These are phyloP conservation scores for Papilio machaon DNA, from an alignment of 1,140 invertebrate species.

Conservation along the genomic window DNA sequence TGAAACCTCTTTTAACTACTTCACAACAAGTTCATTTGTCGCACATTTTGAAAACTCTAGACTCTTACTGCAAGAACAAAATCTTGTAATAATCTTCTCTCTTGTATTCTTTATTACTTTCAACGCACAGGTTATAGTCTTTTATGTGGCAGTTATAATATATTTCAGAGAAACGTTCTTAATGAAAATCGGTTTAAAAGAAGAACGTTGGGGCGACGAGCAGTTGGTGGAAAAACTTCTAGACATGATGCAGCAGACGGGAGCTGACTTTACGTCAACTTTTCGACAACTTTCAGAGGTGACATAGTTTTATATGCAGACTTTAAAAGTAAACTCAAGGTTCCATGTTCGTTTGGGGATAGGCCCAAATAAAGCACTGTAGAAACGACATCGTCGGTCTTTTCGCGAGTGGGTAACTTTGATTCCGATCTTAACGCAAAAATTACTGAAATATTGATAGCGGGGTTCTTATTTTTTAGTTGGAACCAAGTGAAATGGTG, in stretches of 20 bases:
- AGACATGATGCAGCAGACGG: constrained; percentile 84
- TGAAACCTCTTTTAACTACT: constrained; percentile 79
- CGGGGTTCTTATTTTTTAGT: constrained; percentile 43
- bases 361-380: too few relatives aligned
- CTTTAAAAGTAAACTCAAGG: background rate
- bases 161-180: constrained; percentile 70
- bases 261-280: constrained; percentile 85
- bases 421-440: too few relatives aligned
- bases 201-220: constrained; percentile 73
- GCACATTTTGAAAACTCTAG: constrained; percentile 75
- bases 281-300: constrained; percentile 83
- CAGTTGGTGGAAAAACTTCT: constrained; percentile 82
- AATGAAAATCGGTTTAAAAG: constrained; percentile 79
- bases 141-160: background rate
- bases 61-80: constrained; percentile 74
- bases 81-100: constrained; percentile 66
- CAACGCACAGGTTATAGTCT: background rate
- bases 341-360: background rate
- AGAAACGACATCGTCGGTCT: background rate
- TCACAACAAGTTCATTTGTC: constrained; percentile 73
- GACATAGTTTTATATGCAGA: background rate
- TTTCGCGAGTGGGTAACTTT: background rate
- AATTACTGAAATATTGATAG: background rate
- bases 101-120: background rate
- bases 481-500: constrained; percentile 73